Percentiles rank a stretch among this genome's conserved stretches.
phyloP scores from a whole-genome alignment of 2,113 vertebrate species.

The Etheostoma spectabile region DNA sequence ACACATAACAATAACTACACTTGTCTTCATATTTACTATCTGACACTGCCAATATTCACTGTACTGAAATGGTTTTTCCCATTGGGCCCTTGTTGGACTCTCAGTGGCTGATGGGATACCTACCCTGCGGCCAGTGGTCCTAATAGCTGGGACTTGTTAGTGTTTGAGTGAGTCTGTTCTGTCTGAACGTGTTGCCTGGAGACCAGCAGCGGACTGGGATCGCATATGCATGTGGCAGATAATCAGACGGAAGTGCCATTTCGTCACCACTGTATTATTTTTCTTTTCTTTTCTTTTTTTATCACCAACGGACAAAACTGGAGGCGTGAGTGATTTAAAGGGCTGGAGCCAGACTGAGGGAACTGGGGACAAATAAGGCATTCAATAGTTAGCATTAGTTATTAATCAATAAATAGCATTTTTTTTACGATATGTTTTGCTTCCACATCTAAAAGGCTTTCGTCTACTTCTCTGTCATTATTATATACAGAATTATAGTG shows the following conservation, averaged over 20 bases:
- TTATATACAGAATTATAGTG: neutral
- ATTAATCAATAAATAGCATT: neutral
- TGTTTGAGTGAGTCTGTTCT: constrained; percentile 32
- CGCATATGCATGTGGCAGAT: constrained; percentile 26
- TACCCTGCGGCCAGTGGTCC: constrained; percentile 32
- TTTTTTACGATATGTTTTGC: neutral
- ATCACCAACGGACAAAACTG: constrained; percentile 1
- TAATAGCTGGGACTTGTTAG: constrained; percentile 4
- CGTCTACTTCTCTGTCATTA: neutral
- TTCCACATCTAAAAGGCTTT: neutral
- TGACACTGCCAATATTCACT: neutral
- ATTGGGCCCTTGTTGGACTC: neutral
- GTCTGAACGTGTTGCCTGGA: constrained; percentile 40
- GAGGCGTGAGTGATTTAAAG: constrained; percentile 1
- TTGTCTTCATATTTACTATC: neutral
- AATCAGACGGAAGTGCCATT: constrained; percentile 30
- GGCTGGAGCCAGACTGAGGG: neutral
- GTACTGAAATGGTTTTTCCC: constrained; percentile 1
- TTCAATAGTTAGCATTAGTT: neutral
- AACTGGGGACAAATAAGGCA: neutral
- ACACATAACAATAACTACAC: neutral
- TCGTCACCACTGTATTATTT: constrained; percentile 26
- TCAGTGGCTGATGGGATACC: constrained; percentile 29
- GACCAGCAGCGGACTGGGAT: constrained; percentile 39
- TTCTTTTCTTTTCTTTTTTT: constrained; percentile 7